Evolutionary conservation across 1,140 invertebrate genomes (phyloP).

Genomic region (Hydropsyche tenuis): DNA sequence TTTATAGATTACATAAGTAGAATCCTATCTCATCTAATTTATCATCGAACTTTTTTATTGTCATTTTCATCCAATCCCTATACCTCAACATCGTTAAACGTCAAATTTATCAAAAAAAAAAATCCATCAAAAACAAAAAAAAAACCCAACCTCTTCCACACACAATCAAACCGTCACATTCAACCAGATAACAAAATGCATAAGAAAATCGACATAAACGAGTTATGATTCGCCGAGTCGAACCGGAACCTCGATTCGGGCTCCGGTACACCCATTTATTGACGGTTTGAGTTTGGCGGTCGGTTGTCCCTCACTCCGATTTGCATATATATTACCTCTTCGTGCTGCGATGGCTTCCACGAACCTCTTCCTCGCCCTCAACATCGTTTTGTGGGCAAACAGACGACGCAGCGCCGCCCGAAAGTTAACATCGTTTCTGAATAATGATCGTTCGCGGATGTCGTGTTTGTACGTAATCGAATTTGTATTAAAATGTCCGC

Average conservation of each 20-base stretch:
- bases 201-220: constrained; percentile 5
- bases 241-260: neutral
- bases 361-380: neutral
- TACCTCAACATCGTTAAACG: too few species aligned
- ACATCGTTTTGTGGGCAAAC: constrained; percentile 38
- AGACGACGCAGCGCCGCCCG: constrained; percentile 23
- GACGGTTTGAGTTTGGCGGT: constrained; percentile 35
- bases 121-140: too few species aligned
- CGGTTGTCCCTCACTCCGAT: neutral
- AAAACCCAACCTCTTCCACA: too few species aligned
- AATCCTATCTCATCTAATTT: too few species aligned
- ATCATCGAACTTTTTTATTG: too few species aligned
- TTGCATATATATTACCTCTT: constrained; percentile 49
- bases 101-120: too few species aligned
- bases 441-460: constrained; percentile 46
- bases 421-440: constrained; percentile 48
- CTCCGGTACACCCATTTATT: constrained; percentile 35
- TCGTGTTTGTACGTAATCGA: constrained; percentile 50
- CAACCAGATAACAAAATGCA: too few species aligned
- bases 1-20: too few species aligned
- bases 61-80: too few species aligned
- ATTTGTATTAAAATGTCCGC: constrained; percentile 50
- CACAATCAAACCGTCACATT: too few species aligned
- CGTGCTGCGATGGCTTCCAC: neutral
- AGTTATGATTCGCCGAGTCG: constrained; percentile 26